Evolutionary conservation across 37 sponge, comb jelly and placozoan genomes (phyloP).

Genomic region (Chondrilla cf. caribensis): DNA sequence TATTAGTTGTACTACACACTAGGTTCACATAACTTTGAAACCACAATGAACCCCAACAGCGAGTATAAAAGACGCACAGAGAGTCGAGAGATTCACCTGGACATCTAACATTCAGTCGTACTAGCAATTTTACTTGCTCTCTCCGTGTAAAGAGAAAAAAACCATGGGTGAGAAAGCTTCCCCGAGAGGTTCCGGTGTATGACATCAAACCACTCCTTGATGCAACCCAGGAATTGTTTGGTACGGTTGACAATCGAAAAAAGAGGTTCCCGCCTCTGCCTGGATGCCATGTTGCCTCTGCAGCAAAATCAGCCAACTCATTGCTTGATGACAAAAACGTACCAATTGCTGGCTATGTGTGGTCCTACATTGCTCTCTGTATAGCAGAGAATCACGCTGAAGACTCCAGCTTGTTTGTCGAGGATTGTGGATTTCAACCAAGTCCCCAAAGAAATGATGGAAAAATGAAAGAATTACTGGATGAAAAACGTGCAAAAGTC

Average conservation of each 20-base stretch:
- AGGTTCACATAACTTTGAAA: too few relatives aligned
- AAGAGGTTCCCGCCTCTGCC: slow-evolving; percentile 10
- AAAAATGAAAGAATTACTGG: background rate
- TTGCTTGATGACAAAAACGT: background rate
- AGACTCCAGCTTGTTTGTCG: slow-evolving; percentile 26
- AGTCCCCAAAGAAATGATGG: background rate
- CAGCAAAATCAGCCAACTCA: background rate
- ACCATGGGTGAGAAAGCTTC: background rate
- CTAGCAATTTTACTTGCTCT: too few relatives aligned
- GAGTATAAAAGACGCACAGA: too few relatives aligned
- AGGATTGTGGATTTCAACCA: slow-evolving; percentile 26
- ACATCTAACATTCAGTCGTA: too few relatives aligned
- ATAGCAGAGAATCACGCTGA: slow-evolving; percentile 6
- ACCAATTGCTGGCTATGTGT: slow-evolving; percentile 23
- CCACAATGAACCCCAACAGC: too few relatives aligned
- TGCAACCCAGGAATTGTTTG: slow-evolving; percentile 32
- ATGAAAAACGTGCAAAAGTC: background rate
- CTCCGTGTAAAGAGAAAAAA: too few relatives aligned
- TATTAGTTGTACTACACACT: too few relatives aligned
- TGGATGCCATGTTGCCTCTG: slow-evolving; percentile 29
- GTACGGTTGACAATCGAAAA: slow-evolving; percentile 25
- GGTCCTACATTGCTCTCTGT: slow-evolving; percentile 15
- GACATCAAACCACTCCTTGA: slow-evolving; percentile 20
- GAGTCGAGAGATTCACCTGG: too few relatives aligned
- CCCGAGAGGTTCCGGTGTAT: background rate